phyloP scores from a whole-genome alignment of 2,113 vertebrate species.

The Perccottus glenii region DNA sequence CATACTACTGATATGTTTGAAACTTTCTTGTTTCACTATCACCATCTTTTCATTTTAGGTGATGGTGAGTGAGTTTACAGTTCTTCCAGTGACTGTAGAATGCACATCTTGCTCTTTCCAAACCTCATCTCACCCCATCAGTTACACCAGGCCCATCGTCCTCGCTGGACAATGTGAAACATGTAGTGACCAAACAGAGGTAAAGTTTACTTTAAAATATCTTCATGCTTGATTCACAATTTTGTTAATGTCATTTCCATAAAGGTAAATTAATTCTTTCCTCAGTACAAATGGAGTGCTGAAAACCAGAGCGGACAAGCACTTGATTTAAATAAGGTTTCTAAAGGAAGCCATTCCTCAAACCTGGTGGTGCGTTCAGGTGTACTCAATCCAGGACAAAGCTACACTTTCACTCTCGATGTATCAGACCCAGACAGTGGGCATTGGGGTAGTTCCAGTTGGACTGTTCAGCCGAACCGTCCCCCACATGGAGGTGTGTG shows the following conservation, averaged over 20 bases:
- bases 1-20: no score
- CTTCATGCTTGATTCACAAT: no score
- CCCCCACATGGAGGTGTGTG: slow-evolving; percentile 77
- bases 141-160: slow-evolving; percentile 43
- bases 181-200: slow-evolving; percentile 67
- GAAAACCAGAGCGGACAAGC: slow-evolving; percentile 54
- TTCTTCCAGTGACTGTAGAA: slow-evolving; percentile 69
- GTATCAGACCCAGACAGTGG: slow-evolving; percentile 58
- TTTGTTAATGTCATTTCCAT: background rate
- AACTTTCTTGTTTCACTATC: no score
- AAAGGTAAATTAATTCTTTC: background rate
- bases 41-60: slow-evolving; percentile 66
- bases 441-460: slow-evolving; percentile 69
- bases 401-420: slow-evolving; percentile 78
- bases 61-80: slow-evolving; percentile 43
- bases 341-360: slow-evolving; percentile 60
- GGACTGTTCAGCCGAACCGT: slow-evolving; percentile 55
- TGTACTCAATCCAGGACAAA: slow-evolving; percentile 55
- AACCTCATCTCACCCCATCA: slow-evolving; percentile 44
- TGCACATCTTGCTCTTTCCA: slow-evolving; percentile 74
- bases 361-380: slow-evolving; percentile 72
- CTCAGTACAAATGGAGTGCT: slow-evolving; percentile 79
- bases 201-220: slow-evolving; percentile 22
- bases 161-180: slow-evolving; percentile 70
- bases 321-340: slow-evolving; percentile 66